Evolutionary conservation across 2,797 vertebrate species (phyloP), one percentile per base, ranked within the genome.

Genomic region (Aplochiton taeniatus): DNA sequence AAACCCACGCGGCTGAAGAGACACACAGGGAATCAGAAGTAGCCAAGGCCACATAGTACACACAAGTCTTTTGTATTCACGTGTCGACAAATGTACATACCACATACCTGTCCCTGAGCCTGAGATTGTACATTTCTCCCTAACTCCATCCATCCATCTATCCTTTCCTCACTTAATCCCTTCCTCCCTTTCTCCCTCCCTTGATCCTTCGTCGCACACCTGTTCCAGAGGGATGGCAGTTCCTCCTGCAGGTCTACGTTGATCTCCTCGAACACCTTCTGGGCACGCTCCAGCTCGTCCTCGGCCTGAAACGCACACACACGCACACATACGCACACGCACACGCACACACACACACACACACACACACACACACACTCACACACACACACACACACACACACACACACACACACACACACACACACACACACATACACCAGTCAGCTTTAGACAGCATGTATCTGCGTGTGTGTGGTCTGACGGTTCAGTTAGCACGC

Each of bases 201-300:
- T n/a, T n/a, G n/a, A n/a, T n/a, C n/a, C n/a, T n/a, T n/a, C n/a
- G n/a, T n/a, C 70, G 50, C 76, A 70, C 58, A 95, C 97, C 98
- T 99, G 90, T 98, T 99, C 97, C 98, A 99, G 63, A 99, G 90
- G 8, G 96, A 98, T 8, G 98, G 98, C 74, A 99, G 88, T 82
- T 99, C 98, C 79, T 99, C 98, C 85, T 99, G 98, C 66, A 99
- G 92, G 79, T 99, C 98, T 79, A 92, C 91, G 0, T 99, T 99
- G 88, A 99, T 98, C 76, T 99, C 98, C 69, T 99, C 97, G 87
- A 99, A 99, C 60, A 99, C 98, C 83, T 98, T 99, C 91, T 99
- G 97, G 70, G 98, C 95, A 85, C 96, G 95, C 70, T 97, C 90
- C 76, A 98, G 86, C 86, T 99, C 98, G 70, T 99, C 97, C 86